Evolutionary conservation across 2,797 vertebrate species (phyloP), one percentile per base, ranked within the genome.

Genomic region (Iguana delicatissima): DNA sequence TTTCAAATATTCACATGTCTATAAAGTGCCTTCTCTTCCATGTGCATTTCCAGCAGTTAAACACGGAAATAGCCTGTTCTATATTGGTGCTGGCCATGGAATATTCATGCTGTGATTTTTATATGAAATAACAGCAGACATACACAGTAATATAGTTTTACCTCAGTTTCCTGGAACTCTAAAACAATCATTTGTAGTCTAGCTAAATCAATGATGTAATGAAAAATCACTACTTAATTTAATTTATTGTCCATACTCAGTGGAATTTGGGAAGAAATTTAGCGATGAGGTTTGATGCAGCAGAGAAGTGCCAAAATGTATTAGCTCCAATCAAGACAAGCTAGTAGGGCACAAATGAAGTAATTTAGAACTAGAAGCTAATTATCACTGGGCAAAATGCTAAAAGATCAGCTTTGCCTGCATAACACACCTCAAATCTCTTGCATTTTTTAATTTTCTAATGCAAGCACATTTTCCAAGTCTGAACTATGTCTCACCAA

Each of bases 151-250:
- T 81, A 13, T 82, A 67, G 55, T 80, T 38, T 85, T 85, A 46
- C 14, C 38, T 69, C 74, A 46, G 32, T 64, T 88, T 88, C 74
- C 52, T 84, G 73, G 73, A 79, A 79, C 50, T 91, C 90, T 91
- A 59, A 88, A 84, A 57, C 18, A 84, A 50, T 67, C 50, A 59
- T 73, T 84, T 80, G 29, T 13, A 59, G 26, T 55, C 32, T 16
- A 79, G 80, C 83, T 74, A 90, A 88, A 90, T 76, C 86, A 88
- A 88, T 87, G 74, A 85, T 69, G 42, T 77, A 88, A 88, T 89
- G 85, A 91, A 82, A 91, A 91, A 92, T 85, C 81, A 35, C 88
- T 80, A 67, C 59, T 74, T 76, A 89, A 91, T 73, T 87, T 87
- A 84, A 87, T 92, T 90, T 90, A 85, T 57, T 85, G 64, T 82